These are phyloP conservation scores for Drosophila nannoptera DNA, from an alignment of 1,140 invertebrate genomes.

Conservation along the genomic window DNA sequence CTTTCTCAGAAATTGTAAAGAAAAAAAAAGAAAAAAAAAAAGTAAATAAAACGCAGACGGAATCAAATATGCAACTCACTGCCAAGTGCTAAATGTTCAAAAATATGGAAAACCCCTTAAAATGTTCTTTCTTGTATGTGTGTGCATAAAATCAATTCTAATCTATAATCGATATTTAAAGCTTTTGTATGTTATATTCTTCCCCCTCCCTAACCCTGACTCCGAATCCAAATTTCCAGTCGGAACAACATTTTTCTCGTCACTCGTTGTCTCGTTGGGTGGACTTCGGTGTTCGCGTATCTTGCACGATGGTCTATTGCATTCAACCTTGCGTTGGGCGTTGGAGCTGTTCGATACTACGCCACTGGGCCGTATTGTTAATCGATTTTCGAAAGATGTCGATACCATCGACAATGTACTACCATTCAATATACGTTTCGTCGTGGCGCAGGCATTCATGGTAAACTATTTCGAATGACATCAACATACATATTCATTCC, in stretches of 20 bases:
- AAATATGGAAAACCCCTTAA: no score
- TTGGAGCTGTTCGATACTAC: constrained; percentile 89
- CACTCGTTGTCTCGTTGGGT: constrained; percentile 78
- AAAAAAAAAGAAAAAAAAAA: no score
- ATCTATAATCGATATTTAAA: no score
- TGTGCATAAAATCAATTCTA: no score
- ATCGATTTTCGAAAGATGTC: constrained; percentile 88
- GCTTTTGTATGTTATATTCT: not conserved
- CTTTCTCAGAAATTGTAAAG: no score
- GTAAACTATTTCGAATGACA: constrained; percentile 58
- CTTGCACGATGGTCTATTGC: constrained; percentile 83
- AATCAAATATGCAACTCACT: no score
- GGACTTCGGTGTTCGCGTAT: constrained; percentile 66
- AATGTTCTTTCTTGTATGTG: no score
- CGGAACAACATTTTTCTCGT: constrained; percentile 70
- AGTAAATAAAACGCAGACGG: no score
- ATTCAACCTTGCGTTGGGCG: constrained; percentile 83
- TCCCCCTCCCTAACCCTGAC: not conserved
- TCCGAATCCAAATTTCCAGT: constrained; percentile 58
- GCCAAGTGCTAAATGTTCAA: no score
- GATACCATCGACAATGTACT: constrained; percentile 83
- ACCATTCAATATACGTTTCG: constrained; percentile 79
- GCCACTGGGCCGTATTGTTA: constrained; percentile 87
- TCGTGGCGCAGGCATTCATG: constrained; percentile 71
- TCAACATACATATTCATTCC: not conserved